Evolutionary conservation across 2,113 vertebrate genomes (phyloP).

Genomic region (Parotia lawesii): DNA sequence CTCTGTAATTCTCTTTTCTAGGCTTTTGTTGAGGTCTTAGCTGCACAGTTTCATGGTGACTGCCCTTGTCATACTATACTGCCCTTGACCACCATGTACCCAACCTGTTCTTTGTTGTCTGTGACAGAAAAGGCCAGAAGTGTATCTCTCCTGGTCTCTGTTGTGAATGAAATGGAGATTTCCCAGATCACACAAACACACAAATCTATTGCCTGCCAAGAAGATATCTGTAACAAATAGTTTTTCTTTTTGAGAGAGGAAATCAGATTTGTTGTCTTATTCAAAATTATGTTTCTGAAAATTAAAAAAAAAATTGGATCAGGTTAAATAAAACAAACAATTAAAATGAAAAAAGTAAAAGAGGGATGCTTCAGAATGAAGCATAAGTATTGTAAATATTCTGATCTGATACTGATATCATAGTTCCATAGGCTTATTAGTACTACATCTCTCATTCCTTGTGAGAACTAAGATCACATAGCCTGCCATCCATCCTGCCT

Average conservation of each 20-base stretch:
- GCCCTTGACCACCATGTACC: background rate
- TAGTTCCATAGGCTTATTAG: background rate
- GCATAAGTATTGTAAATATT: background rate
- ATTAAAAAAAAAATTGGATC: background rate
- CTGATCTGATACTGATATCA: background rate
- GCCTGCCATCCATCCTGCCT: fast-evolving
- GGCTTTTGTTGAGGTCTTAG: background rate
- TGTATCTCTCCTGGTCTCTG: background rate
- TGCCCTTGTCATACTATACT: background rate
- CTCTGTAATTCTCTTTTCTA: background rate
- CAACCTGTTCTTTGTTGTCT: background rate
- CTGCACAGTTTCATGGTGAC: background rate
- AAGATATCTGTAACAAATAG: background rate
- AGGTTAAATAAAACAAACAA: background rate
- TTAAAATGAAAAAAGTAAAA: background rate
- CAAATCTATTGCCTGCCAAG: background rate
- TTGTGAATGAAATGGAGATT: background rate
- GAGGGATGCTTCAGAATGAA: background rate
- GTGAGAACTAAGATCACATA: background rate
- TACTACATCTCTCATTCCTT: background rate
- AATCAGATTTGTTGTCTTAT: background rate
- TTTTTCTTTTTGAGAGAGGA: background rate
- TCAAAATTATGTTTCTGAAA: background rate
- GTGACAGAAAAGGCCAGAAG: background rate
- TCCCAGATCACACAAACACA: background rate